Percentiles rank a stretch among this genome's conserved stretches.
phyloP scores from a whole-genome alignment of 2,113 vertebrate species.

The Delphinus delphis region DNA sequence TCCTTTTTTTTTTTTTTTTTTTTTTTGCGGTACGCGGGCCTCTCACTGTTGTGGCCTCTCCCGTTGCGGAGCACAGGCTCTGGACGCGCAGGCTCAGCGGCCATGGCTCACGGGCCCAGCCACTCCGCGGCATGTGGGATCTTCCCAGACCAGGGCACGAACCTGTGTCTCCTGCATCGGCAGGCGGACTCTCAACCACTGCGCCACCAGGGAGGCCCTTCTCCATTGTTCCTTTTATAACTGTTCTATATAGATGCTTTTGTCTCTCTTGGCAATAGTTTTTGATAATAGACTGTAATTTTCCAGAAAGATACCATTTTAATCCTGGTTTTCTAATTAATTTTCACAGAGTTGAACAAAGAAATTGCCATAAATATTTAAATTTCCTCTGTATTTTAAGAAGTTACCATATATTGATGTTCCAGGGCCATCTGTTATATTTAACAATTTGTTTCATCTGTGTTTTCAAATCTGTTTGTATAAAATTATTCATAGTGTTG shows the following conservation, averaged over 20 bases:
- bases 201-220: background rate
- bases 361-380: background rate
- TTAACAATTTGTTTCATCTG: background rate
- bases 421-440: background rate
- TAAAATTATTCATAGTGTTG: background rate
- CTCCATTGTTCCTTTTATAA: background rate
- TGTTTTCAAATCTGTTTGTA: background rate
- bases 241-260: background rate
- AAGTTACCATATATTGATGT: background rate
- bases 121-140: no score
- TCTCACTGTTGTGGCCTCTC: no score
- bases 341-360: background rate
- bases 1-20: background rate
- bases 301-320: background rate
- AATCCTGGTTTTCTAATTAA: background rate
- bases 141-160: no score
- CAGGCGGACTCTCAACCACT: no score
- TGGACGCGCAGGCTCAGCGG: no score
- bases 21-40: no score
- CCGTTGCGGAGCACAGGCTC: no score
- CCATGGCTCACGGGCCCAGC: no score
- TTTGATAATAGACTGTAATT: background rate
- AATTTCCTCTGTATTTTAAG: background rate
- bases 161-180: no score
- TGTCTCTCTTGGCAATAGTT: background rate